phyloP scores from a whole-genome alignment of 1,140 invertebrate species.

The Penaeus japonicus region DNA sequence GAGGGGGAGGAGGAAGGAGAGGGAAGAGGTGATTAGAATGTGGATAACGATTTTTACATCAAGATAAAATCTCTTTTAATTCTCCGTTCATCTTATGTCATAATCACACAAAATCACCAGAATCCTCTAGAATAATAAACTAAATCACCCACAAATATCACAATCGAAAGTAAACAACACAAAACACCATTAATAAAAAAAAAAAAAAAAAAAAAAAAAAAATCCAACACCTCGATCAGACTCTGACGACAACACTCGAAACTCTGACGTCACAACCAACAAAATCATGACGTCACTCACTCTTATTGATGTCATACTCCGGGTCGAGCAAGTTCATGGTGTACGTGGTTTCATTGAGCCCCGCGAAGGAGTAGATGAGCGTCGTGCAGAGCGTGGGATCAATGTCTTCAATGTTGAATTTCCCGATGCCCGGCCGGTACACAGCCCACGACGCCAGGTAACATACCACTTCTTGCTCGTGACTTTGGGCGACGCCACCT shows the following conservation, averaged over 20 bases:
- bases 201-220: no score
- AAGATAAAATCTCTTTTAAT: no score
- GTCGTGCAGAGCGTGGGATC: conserved; percentile 85
- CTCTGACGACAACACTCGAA: conserved; percentile 56
- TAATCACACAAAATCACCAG: no score
- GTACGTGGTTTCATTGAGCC: conserved; percentile 72
- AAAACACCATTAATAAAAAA: no score
- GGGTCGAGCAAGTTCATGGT: conserved; percentile 70
- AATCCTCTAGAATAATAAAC: no score
- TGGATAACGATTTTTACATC: no score
- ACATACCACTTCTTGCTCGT: conserved; percentile 67
- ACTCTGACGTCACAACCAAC: background rate
- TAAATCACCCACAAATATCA: no score
- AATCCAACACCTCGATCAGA: no score
- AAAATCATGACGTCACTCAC: conserved; percentile 62
- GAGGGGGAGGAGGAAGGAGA: no score
- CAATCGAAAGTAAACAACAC: no score
- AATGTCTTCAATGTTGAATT: conserved; percentile 70
- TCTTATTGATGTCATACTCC: conserved; percentile 67
- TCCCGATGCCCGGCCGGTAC: conserved; percentile 69
- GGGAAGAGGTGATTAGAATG: no score
- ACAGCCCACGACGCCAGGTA: conserved; percentile 74
- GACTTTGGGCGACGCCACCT: conserved; percentile 7
- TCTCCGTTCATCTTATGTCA: no score
- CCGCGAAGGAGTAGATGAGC: conserved; percentile 82